These are phyloP conservation scores for Catagonus wagneri DNA, from an alignment of 2,113 vertebrate genomes.

Conservation along the genomic window DNA sequence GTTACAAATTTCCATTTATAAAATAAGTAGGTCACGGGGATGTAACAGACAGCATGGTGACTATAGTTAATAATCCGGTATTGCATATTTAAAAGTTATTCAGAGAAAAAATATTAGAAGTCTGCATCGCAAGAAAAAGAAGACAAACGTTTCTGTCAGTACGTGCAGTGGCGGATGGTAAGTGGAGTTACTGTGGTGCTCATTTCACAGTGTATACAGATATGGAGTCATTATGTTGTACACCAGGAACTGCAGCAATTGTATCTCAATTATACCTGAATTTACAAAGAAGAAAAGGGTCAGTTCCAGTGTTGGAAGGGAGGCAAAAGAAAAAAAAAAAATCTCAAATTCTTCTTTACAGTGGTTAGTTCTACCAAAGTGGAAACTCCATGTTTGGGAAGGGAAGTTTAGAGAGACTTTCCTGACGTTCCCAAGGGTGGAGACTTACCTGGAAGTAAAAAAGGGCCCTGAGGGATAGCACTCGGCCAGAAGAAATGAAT, in stretches of 20 bases:
- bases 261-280: background rate
- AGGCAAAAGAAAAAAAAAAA: background rate
- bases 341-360: background rate
- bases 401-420: background rate
- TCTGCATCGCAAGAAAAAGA: background rate
- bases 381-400: background rate
- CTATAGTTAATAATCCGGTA: background rate
- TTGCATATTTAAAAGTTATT: background rate
- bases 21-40: background rate
- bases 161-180: background rate
- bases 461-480: background rate
- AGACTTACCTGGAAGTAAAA: background rate
- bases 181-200: background rate
- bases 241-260: background rate
- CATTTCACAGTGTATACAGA: background rate
- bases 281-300: background rate
- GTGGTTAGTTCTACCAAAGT: background rate
- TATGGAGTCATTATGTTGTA: background rate
- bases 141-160: background rate
- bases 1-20: background rate
- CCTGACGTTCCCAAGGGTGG: background rate
- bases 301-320: background rate
- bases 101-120: background rate
- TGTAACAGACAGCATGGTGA: background rate
- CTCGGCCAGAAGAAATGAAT: background rate